These are phyloP conservation scores for Narcine bancroftii DNA, from an alignment of 2,113 vertebrate species.

Conservation along the genomic window DNA sequence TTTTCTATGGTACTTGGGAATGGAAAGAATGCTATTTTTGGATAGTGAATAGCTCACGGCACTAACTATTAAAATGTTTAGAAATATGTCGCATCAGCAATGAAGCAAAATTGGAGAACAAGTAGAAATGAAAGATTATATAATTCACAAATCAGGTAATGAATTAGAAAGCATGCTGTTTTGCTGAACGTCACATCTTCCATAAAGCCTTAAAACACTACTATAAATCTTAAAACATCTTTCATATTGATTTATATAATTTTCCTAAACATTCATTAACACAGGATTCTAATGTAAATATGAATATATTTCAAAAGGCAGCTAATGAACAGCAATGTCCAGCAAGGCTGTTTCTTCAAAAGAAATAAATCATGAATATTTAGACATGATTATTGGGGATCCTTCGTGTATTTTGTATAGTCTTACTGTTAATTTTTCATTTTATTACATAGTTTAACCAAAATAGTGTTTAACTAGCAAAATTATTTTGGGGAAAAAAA, in stretches of 20 bases:
- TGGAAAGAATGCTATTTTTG: slow-evolving; percentile 3
- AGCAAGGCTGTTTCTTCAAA: background rate
- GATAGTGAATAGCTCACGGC: background rate
- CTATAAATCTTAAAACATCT: background rate
- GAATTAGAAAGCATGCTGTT: slow-evolving; percentile 27
- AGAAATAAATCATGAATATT: background rate
- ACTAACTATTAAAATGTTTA: background rate
- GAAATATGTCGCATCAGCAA: background rate
- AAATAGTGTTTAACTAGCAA: background rate
- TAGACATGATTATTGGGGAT: background rate
- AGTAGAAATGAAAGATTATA: background rate
- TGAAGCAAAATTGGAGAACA: slow-evolving; percentile 11
- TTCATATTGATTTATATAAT: background rate
- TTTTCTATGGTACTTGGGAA: slow-evolving; percentile 31
- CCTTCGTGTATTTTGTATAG: background rate
- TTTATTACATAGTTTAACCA: slow-evolving; percentile 4
- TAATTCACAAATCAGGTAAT: slow-evolving; percentile 22
- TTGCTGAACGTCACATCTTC: background rate
- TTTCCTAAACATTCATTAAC: background rate
- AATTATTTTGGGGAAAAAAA: slow-evolving; percentile 6
- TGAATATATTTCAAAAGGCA: slow-evolving; percentile 25
- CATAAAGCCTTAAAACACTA: slow-evolving; percentile 26
- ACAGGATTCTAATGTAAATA: background rate
- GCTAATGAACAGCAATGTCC: slow-evolving; percentile 16
- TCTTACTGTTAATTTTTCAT: background rate